These are phyloP conservation scores for Muntiacus reevesi DNA, from an alignment of 2,113 vertebrate species.

Conservation along the genomic window DNA sequence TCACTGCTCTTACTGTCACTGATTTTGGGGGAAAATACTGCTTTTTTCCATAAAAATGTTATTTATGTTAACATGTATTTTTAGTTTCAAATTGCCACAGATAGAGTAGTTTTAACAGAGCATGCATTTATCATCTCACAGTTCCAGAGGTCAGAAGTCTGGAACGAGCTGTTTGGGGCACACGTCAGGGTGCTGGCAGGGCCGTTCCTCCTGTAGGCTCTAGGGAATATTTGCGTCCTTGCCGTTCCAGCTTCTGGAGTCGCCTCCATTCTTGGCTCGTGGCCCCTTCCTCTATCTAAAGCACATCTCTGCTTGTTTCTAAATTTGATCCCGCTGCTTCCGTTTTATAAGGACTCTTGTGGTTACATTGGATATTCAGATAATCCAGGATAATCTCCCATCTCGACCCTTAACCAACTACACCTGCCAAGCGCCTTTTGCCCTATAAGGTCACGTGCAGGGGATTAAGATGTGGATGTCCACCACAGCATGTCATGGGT, in stretches of 20 bases:
- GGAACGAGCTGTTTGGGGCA: too few relatives aligned
- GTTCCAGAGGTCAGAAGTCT: neutral
- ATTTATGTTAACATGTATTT: neutral
- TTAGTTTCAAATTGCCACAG: neutral
- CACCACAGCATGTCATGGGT: too few relatives aligned
- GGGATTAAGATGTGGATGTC: neutral
- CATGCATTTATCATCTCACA: accelerated
- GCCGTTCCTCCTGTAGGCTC: neutral
- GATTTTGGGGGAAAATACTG: neutral
- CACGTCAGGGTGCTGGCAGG: neutral
- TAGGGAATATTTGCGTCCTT: accelerated
- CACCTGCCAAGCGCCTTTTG: neutral
- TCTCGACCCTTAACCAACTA: neutral
- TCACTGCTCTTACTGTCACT: neutral
- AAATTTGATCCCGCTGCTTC: neutral
- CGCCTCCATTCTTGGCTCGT: neutral
- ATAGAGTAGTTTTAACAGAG: accelerated
- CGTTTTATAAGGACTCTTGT: neutral
- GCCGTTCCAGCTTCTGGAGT: neutral
- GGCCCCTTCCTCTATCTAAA: neutral
- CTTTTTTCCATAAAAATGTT: neutral
- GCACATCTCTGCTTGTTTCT: neutral
- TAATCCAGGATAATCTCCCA: neutral
- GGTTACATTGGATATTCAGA: neutral
- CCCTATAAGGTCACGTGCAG: accelerated